Evolutionary conservation across 2,888 invertebrate genomes (phyloP).

Genomic region (Tipula lateralis): DNA sequence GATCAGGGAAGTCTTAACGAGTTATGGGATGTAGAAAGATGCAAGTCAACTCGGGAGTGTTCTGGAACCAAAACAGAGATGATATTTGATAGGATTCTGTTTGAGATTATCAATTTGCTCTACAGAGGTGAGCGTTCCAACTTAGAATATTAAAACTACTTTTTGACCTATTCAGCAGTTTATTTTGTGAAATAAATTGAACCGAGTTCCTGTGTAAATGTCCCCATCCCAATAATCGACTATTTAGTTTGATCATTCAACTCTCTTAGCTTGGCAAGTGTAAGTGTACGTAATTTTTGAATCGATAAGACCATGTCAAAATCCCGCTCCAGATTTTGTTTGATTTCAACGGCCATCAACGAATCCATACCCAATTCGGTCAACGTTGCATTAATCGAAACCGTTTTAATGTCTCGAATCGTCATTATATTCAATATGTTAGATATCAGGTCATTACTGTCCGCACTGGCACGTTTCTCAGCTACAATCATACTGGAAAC

Average conservation of each 20-base stretch:
- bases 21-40: no score
- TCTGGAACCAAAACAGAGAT: no score
- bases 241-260: constrained; percentile 40
- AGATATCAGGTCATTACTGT: constrained; percentile 64
- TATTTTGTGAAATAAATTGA: no score
- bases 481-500: constrained; percentile 84
- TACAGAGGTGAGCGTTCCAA: no score
- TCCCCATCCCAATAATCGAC: not conserved
- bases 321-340: constrained; percentile 83
- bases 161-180: no score
- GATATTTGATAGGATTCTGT: no score
- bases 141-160: no score
- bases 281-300: constrained; percentile 77
- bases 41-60: no score
- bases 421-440: constrained; percentile 66
- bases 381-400: constrained; percentile 66
- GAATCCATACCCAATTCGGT: constrained; percentile 96
- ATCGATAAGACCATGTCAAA: constrained; percentile 82
- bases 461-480: constrained; percentile 59
- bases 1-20: no score
- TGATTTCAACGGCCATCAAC: constrained; percentile 95
- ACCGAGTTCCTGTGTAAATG: no score
- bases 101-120: no score
- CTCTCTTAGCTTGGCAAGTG: constrained; percentile 54
- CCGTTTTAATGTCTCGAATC: constrained; percentile 63